Percentiles rank a stretch among this genome's conserved stretches.
phyloP scores from a whole-genome alignment of 1,140 invertebrate genomes.

The Elymnias hypermnestra region DNA sequence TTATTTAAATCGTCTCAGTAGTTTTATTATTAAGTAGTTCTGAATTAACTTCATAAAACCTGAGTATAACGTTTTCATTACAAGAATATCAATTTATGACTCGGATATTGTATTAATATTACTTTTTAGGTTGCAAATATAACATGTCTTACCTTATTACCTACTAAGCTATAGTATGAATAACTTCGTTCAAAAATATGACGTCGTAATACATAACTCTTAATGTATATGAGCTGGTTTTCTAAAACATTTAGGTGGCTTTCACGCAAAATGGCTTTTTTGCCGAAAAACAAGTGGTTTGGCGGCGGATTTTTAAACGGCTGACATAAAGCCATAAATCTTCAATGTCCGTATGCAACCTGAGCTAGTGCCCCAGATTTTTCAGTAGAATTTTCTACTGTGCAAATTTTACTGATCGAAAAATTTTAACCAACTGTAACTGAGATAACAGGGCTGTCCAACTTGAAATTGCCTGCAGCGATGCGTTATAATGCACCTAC shows the following conservation, averaged over 20 bases:
- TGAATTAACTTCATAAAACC: too few species aligned
- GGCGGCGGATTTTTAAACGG: constrained; percentile 1
- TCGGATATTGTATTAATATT: too few species aligned
- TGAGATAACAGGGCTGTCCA: not conserved
- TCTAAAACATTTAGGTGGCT: not conserved
- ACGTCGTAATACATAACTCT: too few species aligned
- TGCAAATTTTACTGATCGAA: not conserved
- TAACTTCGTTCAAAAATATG: too few species aligned
- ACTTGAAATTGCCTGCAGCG: not conserved
- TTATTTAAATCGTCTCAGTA: too few species aligned
- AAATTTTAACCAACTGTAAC: constrained; percentile 2
- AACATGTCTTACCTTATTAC: too few species aligned
- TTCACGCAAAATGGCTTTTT: not conserved
- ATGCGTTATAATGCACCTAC: not conserved
- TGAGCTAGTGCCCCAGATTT: constrained; percentile 1
- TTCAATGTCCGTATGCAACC: not conserved
- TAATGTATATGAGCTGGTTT: too few species aligned
- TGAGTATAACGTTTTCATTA: too few species aligned
- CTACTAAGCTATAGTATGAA: too few species aligned
- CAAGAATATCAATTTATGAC: too few species aligned
- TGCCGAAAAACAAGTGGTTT: not conserved
- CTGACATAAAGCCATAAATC: constrained; percentile 4
- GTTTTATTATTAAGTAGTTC: too few species aligned
- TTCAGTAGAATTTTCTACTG: not conserved
- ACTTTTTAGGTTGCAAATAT: too few species aligned